Conservation (phyloP, 2,888 invertebrate species). For the Caenorhabditis japonica region DNA sequence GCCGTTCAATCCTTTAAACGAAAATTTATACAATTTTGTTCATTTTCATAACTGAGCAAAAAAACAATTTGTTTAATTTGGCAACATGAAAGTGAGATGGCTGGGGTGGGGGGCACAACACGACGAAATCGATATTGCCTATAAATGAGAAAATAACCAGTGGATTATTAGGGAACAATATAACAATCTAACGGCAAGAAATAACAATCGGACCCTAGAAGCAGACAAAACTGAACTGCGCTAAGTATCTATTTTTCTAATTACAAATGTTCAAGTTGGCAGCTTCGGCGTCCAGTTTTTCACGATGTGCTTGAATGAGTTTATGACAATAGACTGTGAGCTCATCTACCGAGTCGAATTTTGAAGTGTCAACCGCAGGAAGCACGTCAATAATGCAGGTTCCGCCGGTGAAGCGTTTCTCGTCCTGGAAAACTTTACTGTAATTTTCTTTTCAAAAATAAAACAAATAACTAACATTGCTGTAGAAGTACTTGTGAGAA, state of each 20-base stretch:
- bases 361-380: slow-evolving; percentile 57
- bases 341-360: slow-evolving; percentile 62
- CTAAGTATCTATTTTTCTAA: no score
- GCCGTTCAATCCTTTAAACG: no score
- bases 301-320: slow-evolving; percentile 55
- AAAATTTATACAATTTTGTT: no score
- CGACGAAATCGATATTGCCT: no score
- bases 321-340: slow-evolving; percentile 60
- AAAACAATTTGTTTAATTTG: no score
- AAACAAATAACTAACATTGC: slow-evolving; percentile 63
- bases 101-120: no score
- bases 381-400: slow-evolving; percentile 59
- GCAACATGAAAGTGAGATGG: no score
- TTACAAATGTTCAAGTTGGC: slow-evolving; percentile 26
- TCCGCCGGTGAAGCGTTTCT: slow-evolving; percentile 58
- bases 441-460: not conserved
- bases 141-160: no score
- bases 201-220: slow-evolving; percentile 25
- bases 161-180: no score
- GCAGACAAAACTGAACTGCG: slow-evolving; percentile 35
- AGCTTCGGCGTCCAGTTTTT: slow-evolving; percentile 44
- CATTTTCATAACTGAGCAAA: no score
- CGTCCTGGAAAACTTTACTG: slow-evolving; percentile 55
- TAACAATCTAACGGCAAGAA: slow-evolving; percentile 48
- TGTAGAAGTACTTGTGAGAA: slow-evolving; percentile 83